Conservation (phyloP, 2,888 invertebrate genomes). For the Trachelus tabidus region DNA sequence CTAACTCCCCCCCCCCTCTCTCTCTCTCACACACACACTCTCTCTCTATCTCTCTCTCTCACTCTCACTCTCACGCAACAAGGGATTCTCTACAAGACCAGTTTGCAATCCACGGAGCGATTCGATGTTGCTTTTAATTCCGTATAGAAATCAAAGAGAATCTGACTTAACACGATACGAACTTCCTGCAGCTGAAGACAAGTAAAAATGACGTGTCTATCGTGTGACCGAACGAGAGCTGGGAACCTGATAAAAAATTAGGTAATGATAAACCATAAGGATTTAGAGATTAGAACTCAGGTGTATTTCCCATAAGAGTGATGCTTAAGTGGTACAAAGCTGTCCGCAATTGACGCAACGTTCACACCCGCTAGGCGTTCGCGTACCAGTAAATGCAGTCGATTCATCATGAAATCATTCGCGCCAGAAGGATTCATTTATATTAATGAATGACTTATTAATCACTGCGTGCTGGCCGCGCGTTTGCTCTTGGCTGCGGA, state of each 20-base stretch:
- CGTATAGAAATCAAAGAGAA: not conserved
- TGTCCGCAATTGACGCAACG: slow-evolving; percentile 39
- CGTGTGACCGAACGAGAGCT: not conserved
- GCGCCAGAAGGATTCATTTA: slow-evolving; percentile 52
- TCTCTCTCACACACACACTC: not conserved
- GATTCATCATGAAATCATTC: slow-evolving; percentile 56
- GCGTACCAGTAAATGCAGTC: slow-evolving; percentile 48
- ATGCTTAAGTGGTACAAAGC: slow-evolving; percentile 2
- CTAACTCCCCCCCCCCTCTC: not conserved
- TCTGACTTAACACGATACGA: not conserved
- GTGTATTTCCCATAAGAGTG: not conserved
- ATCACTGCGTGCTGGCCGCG: slow-evolving; percentile 32
- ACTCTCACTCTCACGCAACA: not conserved
- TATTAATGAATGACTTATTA: slow-evolving; percentile 58
- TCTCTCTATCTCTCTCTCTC: not conserved
- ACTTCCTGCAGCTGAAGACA: not conserved
- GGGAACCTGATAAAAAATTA: not conserved
- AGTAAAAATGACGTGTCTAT: not conserved
- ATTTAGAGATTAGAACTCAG: not conserved
- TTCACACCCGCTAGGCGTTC: slow-evolving; percentile 51
- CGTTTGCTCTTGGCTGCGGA: not conserved
- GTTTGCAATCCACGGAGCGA: not conserved
- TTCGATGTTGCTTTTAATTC: not conserved
- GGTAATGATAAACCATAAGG: not conserved
- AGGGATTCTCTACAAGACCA: not conserved